Conservation (phyloP, 2,888 invertebrate species). For the Pomacea canaliculata region DNA sequence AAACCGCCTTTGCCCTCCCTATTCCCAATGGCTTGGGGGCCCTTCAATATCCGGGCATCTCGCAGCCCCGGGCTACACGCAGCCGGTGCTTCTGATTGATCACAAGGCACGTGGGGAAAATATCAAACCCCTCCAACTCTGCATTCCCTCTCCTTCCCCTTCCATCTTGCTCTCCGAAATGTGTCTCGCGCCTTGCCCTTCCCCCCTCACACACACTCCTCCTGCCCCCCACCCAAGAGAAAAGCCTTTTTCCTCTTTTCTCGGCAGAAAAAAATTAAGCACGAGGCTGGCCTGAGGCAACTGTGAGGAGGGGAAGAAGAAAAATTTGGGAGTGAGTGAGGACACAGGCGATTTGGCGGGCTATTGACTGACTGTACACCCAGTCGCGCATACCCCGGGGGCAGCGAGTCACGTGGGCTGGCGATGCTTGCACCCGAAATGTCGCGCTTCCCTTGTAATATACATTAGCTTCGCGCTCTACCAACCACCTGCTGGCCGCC, state of each 20-base stretch:
- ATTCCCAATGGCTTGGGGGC: conserved; percentile 5
- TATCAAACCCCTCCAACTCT: too few species aligned
- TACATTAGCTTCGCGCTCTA: too few species aligned
- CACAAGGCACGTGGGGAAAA: conserved; percentile 10
- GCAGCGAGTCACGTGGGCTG: too few species aligned
- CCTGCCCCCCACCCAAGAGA: background rate
- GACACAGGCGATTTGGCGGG: background rate
- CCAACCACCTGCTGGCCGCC: too few species aligned
- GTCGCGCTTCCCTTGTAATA: too few species aligned
- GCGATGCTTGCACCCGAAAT: too few species aligned
- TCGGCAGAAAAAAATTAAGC: conserved; percentile 11
- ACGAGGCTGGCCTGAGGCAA: conserved; percentile 11
- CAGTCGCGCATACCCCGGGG: too few species aligned
- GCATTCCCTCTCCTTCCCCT: too few species aligned
- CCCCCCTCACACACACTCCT: too few species aligned
- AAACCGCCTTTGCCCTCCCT: conserved; percentile 10
- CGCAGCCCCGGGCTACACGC: conserved; percentile 13
- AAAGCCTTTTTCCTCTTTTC: conserved; percentile 1
- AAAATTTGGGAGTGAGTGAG: background rate
- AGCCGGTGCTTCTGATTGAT: conserved; percentile 16
- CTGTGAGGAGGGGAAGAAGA: background rate
- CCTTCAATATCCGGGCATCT: conserved; percentile 16
- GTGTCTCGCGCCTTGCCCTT: too few species aligned
- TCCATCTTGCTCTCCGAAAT: too few species aligned
- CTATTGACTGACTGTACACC: too few species aligned